Base-by-base conservation (phyloP, 1,140 invertebrate genomes). In the Drosophila nigromelanica region DNA sequence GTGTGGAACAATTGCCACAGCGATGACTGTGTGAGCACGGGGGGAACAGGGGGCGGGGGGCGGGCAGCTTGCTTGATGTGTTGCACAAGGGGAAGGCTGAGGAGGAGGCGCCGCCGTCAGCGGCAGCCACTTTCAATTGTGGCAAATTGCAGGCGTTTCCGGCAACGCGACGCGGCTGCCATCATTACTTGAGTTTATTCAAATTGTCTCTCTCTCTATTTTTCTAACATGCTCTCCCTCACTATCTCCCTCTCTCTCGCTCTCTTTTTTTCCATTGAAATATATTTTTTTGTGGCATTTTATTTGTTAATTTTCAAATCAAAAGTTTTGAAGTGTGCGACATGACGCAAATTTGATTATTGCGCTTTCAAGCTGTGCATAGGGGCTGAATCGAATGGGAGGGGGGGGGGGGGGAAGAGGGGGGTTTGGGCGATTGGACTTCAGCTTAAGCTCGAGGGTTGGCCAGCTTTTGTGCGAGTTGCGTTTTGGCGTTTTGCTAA, bases 221-320 rank as follows among this genome's bases (percentile, higher is more conserved):
- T 18, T 18, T 18, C 70, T 40, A 54, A 3, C n/a, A 43, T 62
- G 15, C 10, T 6, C 37, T 12, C 37, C 62, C 24, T 10, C 11
- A n/a, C n/a, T n/a, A n/a, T 12, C 43, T 12, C 33, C 3, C 40
- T 3, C 47, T 18, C 43, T 1, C 50, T n/a, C 21, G 7, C 35
- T 5, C 52, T 8, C 61, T 14, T 10, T 14, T 12, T 45, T n/a
- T 33, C 15, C 43, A 66, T 61, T 60, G 30, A 64, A 66, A 47
- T 33, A 61, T 69, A 47, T 59, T 52, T 45, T 66, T 61, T 59
- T 66, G 68, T 77, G 62, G 66, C 80, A 71, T 75, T 78, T 81
- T 82, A 78, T 87, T 86, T 86, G 82, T 87, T 86, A 87, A 87
- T 86, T 86, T 87, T 87, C 78, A 87, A 87, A 87, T 86, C 78